phyloP scores from a whole-genome alignment of 2,113 vertebrate genomes.

The Plecotus auritus region DNA sequence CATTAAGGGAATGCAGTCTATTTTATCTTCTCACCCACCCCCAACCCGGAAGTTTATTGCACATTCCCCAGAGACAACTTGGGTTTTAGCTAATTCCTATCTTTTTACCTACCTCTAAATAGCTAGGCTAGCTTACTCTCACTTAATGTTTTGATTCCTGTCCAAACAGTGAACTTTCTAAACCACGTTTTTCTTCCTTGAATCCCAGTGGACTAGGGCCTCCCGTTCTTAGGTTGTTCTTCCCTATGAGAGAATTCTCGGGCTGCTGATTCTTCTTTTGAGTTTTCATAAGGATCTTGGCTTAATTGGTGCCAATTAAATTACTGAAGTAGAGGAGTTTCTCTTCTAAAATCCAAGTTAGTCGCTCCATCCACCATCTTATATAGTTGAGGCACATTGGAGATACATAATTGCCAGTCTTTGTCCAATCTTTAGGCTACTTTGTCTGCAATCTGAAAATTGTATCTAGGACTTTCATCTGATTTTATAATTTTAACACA shows the following conservation, averaged over 20 bases:
- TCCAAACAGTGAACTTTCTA: background rate
- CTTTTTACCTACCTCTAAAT: background rate
- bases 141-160: background rate
- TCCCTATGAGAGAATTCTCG: background rate
- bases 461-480: background rate
- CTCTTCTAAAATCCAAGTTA: background rate
- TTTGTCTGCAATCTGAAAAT: background rate
- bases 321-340: background rate
- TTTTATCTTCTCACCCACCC: background rate
- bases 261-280: background rate
- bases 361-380: background rate
- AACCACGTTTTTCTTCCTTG: background rate
- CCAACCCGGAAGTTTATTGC: background rate
- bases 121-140: background rate
- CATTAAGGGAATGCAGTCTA: background rate
- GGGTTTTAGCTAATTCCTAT: background rate
- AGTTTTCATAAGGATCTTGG: background rate
- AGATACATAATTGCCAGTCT: background rate
- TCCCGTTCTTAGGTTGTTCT: background rate
- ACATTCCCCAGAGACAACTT: background rate
- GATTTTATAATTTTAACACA: background rate
- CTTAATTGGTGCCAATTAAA: background rate
- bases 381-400: background rate
- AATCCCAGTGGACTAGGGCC: background rate
- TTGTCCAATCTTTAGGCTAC: background rate